Evolutionary conservation across 1,140 invertebrate species (phyloP), one percentile per base, ranked within the genome.

Genomic region (Steinernema feltiae): DNA sequence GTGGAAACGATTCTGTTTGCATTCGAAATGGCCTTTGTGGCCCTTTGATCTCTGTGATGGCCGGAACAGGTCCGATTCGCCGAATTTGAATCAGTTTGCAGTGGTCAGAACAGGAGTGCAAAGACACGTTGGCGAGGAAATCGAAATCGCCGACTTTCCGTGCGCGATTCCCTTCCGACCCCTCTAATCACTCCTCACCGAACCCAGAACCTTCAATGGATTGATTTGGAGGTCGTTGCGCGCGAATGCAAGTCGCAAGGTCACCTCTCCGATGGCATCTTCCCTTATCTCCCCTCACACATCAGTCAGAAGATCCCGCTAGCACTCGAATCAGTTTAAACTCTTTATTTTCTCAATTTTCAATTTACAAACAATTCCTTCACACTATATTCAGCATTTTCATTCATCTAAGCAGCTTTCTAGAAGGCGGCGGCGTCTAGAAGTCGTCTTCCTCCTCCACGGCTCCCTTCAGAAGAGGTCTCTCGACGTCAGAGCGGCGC

Each of bases 381-480:
- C 35, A 41, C 18, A 41, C 18, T 41, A 41, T 7, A 18, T 7
- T 41, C 35, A 18, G 35, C 35, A 27, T 7, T 15, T 7, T 46
- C 41, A 27, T 3, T 15, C 3, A 27, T 63, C 53, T 63, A 63
- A 63, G 53, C 53, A 3, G 15, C 12, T 27, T n/a, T 27, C 15
- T 63, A 15, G 2, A 63, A 63, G 15, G 7, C 53, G 12, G 53
- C 3, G 7, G 15, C 12, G 53, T 63, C 24, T 27, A 63, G 53
- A 63, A 63, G 53, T 63, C 53, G 53, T 63, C 53, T 21, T 63
- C 29, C 31, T 80, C 76, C 30, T 81, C 79, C 48, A 79, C 78
- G 32, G 30, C 24, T 21, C 32, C 63, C 69, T 81, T 80, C 53
- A 82, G 35, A 12, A 80, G 72, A 17, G 79, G 79, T 63, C 77